Base-by-base conservation (phyloP, 1,140 invertebrate genomes). In the Macrobrachium nipponense region DNA sequence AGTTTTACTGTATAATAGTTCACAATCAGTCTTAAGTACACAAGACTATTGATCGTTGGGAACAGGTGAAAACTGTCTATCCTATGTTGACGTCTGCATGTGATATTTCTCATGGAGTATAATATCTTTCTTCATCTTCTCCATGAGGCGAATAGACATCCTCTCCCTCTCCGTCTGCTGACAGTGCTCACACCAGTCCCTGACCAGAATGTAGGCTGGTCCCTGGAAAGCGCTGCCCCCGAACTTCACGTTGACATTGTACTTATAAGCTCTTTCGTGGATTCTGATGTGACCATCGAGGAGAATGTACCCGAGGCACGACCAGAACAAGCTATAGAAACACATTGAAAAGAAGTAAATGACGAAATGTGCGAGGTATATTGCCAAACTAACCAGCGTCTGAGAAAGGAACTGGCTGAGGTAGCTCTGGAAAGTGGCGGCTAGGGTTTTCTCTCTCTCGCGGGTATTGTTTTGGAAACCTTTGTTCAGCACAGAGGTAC, bases 151-250 rank as follows among this genome's bases (percentile, higher is more conserved):
- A 36, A 36, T 12, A 61, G 77, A 59, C 11, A 84, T 62, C 72
- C 68, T 73, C 17, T 27, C 73, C 23, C 44, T 62, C 0, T 84
- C 82, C 7, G 17, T 64, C 82, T 84, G 58, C 43, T 77, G 51
- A 27, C 82, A 84, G 61, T 84, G 82, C 36, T 77, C 70, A 68
- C 82, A 84, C 82, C 82, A 84, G 12, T 62, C 68, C 60, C 82
- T 76, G 6, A 77, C 75, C 11, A 77, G 18, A 12, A 64, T 51
- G 11, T 84, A 84, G 11, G 75, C 20, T 7, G 82, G 82, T 2
- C 82, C 82, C 43, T 84, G 82, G n/a, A 84, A 84, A 15, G n/a
- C 7, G 23, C 82, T 84, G 2, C 82, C 82, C 2, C 73, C 77
- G 20, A 84, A 84, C n/a, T 64, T 51, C 8, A 84, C 43, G 2